Percentiles rank a stretch among this genome's conserved stretches.
These are phyloP conservation scores for Anguilla anguilla DNA, from an alignment of 2,797 vertebrate species.

Conservation along the genomic window DNA sequence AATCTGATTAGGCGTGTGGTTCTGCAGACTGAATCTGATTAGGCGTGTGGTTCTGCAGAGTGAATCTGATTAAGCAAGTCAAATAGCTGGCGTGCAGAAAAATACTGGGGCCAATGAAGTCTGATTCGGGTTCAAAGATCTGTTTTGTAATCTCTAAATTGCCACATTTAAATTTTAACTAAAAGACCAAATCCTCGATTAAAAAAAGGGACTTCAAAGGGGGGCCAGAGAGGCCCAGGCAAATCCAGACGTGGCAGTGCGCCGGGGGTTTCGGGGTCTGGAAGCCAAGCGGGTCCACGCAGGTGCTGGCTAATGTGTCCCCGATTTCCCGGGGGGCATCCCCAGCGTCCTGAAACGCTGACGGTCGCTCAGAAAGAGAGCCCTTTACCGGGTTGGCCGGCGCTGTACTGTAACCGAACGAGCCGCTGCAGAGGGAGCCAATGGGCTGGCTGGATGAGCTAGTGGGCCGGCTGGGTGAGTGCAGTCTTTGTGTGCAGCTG, in stretches of 20 bases:
- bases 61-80: neutral
- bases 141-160: neutral
- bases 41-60: no score
- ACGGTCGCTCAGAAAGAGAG: neutral
- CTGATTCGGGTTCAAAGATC: neutral
- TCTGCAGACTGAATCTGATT: neutral
- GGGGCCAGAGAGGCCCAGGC: no score
- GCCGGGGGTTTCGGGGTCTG: neutral
- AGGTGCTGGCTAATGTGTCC: neutral
- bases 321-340: neutral
- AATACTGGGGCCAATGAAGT: no score
- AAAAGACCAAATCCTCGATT: neutral
- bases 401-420: neutral
- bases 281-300: neutral
- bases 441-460: slow-evolving; percentile 13
- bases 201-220: neutral
- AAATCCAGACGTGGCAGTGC: neutral
- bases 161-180: neutral
- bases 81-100: no score
- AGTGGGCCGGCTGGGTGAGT: slow-evolving; percentile 16
- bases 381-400: neutral
- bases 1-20: neutral
- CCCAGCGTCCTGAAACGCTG: neutral
- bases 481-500: slow-evolving; percentile 24
- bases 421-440: neutral